Evolutionary conservation across 2,797 vertebrate species (phyloP), one percentile per base, ranked within the genome.

Genomic region (Acanthornis magna): DNA sequence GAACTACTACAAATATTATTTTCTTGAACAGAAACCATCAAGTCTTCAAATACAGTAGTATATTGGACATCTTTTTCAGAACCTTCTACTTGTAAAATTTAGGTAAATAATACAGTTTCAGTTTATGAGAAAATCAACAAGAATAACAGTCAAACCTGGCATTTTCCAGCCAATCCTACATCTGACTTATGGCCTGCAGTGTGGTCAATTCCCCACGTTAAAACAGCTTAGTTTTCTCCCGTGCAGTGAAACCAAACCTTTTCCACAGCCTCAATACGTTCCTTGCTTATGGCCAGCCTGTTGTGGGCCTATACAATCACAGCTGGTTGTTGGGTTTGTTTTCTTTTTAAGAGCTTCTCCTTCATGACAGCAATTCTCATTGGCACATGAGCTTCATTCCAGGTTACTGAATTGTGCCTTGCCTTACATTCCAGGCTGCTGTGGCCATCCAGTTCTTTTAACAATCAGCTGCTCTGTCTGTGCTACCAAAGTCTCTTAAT

Each of bases 111-210:
- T 10, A 38, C 2, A 15, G 1, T 22, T 42, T 38, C 7, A 34
- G 4, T 23, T 53, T 7, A 10, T 12, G 23, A 67, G 22, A 71
- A 75, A 84, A 45, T 6, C 29, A 84, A 20, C 13, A 61, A 21
- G n/a, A 63, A 5, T 14, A 76, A 26, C 32, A 18, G 13, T 16
- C 16, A 61, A 43, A 53, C 13, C 13, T 16, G 30, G 8, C 11
- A 26, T 16, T 53, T 74, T 34, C 32, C 30, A 65, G 29, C 38
- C 26, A 43, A 17, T 57, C 13, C 17, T 30, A 54, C 0, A 0
- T 0, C 2, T 15, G 16, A 29, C 5, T 45, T 54, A 27, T 0
- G 2, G n/a, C 32, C 32, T 57, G 16, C 18, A 21, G 8, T 16
- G 19, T 7, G 57, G 9, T 5, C 27, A 57, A 8, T 10, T 78